A percentile compares a stretch with the other conserved stretches of the same genome.
phyloP scores from a whole-genome alignment of 2,888 invertebrate species.

The Automeris io region DNA sequence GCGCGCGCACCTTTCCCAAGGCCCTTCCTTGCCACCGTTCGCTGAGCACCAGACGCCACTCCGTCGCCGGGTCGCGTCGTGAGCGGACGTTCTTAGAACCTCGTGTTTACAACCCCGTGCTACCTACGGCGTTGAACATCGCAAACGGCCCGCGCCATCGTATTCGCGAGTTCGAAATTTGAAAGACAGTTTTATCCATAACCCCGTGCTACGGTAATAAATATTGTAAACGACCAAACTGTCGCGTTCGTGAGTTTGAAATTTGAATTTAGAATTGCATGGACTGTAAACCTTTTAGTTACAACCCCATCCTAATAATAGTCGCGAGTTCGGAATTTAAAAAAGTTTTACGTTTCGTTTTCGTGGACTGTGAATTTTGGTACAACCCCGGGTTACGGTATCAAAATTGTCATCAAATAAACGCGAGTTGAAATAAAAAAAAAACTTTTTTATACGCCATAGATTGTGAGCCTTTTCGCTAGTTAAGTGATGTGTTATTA shows the following conservation, averaged over 20 bases:
- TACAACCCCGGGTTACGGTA: no score
- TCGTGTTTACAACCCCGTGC: constrained; percentile 10
- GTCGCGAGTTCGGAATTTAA: constrained; percentile 23
- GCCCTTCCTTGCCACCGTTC: constrained; percentile 18
- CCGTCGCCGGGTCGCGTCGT: constrained; percentile 50
- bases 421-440: neutral
- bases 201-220: no score
- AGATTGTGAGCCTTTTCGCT: constrained; percentile 10
- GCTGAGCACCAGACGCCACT: constrained; percentile 30
- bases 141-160: constrained; percentile 18
- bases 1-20: constrained; percentile 37
- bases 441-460: no score
- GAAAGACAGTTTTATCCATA: no score
- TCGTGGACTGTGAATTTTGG: constrained; percentile 12
- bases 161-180: constrained; percentile 25
- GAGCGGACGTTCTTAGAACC: constrained; percentile 47
- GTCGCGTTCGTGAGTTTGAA: no score
- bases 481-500: constrained; percentile 8
- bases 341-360: no score
- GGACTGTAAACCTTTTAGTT: no score
- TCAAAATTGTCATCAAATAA: no score
- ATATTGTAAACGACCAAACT: no score
- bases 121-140: constrained; percentile 4
- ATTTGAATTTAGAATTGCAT: no score
- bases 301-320: no score